These are phyloP conservation scores for Nannospalax galili DNA, from an alignment of 2,113 vertebrate species.

Conservation along the genomic window DNA sequence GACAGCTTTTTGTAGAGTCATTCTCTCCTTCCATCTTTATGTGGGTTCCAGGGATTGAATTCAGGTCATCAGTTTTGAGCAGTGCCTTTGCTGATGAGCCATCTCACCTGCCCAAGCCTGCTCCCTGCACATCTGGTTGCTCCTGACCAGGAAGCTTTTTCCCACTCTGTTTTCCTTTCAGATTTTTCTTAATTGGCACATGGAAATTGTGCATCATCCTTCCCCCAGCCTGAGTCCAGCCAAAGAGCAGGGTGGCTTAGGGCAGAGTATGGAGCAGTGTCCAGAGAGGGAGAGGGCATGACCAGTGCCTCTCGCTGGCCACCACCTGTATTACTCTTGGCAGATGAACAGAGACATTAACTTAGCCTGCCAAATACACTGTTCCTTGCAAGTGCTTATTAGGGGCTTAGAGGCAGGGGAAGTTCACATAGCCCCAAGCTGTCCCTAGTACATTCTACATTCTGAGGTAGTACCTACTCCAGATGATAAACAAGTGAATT, in stretches of 20 bases:
- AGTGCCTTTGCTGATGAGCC: too few species aligned
- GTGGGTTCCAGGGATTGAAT: neutral
- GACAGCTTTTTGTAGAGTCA: neutral
- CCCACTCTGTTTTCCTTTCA: neutral
- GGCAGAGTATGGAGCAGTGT: rapidly evolving
- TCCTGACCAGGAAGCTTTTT: neutral
- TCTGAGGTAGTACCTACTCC: neutral
- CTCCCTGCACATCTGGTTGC: too few species aligned
- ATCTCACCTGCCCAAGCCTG: neutral
- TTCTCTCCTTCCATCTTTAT: neutral
- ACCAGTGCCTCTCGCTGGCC: neutral
- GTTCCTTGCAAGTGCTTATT: neutral
- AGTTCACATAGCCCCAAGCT: neutral
- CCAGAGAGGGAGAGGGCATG: neutral
- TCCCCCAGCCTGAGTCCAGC: neutral
- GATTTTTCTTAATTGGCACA: neutral
- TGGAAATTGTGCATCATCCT: rapidly evolving
- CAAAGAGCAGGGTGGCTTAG: neutral
- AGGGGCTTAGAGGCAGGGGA: neutral
- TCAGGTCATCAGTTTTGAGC: neutral
- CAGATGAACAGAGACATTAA: too few species aligned
- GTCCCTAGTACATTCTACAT: neutral
- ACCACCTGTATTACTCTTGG: neutral
- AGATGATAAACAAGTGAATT: neutral
- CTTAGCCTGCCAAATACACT: neutral